Evolutionary conservation across 2,888 invertebrate genomes (phyloP), one percentile per base, ranked within the genome.

Genomic region (Falcaria lacertinaria): DNA sequence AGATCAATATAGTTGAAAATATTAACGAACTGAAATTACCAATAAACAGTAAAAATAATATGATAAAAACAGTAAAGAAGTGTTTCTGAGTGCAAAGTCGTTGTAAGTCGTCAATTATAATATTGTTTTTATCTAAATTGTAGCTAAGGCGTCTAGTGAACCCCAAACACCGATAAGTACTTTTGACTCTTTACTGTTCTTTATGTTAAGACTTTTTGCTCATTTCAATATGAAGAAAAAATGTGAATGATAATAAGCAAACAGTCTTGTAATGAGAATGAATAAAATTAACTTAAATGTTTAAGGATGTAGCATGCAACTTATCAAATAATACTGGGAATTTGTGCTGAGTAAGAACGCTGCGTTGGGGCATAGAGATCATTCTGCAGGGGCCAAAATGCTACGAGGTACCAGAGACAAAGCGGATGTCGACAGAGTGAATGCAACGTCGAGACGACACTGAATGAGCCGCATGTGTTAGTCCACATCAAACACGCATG

Each of bases 321-420:
- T 80, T 80, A 74, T 69, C 51, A 50, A 65, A 54, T 64, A 60
- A 54, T 69, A 74, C 68, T 61, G 69, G 70, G 70, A 37, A 69
- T 58, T 63, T 79, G 82, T 74, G 80, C 80, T 80, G 73, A 78
- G 64, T 74, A 75, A 75, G 68, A 74, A 75, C 75, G 81, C 80
- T 78, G 80, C 75, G 54, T 64, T 73, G 72, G 80, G 73, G 71
- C 67, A 75, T 58, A 73, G 60, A 69, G 67, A 73, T 71, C 72
- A 80, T 76, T 80, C 78, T 79, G 85, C 84, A 71, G 80, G 82
- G 80, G 60, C 60, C 79, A 80, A 70, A 80, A 82, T 78, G 80
- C 86, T 83, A 84, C 78, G 69, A 73, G 67, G 69, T 73, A 80
- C 77, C 79, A 81, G 69, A 79, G 75, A 78, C 64, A 77, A 86